Evolutionary conservation across 2,888 invertebrate species (phyloP).

Genomic region (Dryobota labecula): DNA sequence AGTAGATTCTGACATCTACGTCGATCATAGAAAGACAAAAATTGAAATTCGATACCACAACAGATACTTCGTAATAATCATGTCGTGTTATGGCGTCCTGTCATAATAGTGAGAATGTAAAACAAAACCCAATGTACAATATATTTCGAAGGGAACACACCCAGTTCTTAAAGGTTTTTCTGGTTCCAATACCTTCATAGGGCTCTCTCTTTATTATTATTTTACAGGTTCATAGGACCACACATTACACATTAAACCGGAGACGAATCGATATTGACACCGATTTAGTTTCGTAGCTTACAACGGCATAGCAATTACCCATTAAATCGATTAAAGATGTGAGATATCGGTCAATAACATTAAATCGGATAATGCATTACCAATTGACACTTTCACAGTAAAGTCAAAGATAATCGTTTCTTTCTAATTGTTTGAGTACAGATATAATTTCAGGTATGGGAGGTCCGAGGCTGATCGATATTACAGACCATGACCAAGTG

Average conservation of each 20-base stretch:
- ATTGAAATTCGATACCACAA: slow-evolving; percentile 74
- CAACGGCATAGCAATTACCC: slow-evolving; percentile 77
- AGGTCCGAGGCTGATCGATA: slow-evolving; percentile 53
- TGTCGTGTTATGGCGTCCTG: slow-evolving; percentile 80
- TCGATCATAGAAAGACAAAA: slow-evolving; percentile 74
- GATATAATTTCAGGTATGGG: slow-evolving; percentile 62
- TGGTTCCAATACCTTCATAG: slow-evolving; percentile 61
- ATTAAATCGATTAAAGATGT: slow-evolving; percentile 78
- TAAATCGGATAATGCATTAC: slow-evolving; percentile 79
- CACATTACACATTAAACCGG: slow-evolving; percentile 77
- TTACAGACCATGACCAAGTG: slow-evolving; percentile 57
- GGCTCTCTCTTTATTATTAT: slow-evolving; percentile 71
- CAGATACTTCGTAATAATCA: slow-evolving; percentile 79
- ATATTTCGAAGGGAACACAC: slow-evolving; percentile 55
- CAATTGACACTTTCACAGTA: slow-evolving; percentile 74
- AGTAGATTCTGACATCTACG: slow-evolving; percentile 46
- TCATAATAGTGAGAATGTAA: slow-evolving; percentile 79
- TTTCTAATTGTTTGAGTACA: slow-evolving; percentile 62
- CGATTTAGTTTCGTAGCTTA: slow-evolving; percentile 76
- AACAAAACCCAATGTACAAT: slow-evolving; percentile 65
- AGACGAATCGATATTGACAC: slow-evolving; percentile 75
- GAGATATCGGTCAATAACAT: slow-evolving; percentile 79
- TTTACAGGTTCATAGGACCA: slow-evolving; percentile 80
- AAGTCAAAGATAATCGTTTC: slow-evolving; percentile 67
- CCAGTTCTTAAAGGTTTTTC: slow-evolving; percentile 56